Evolutionary conservation across 2,888 invertebrate genomes (phyloP).

Genomic region (Terebella lapidaria): DNA sequence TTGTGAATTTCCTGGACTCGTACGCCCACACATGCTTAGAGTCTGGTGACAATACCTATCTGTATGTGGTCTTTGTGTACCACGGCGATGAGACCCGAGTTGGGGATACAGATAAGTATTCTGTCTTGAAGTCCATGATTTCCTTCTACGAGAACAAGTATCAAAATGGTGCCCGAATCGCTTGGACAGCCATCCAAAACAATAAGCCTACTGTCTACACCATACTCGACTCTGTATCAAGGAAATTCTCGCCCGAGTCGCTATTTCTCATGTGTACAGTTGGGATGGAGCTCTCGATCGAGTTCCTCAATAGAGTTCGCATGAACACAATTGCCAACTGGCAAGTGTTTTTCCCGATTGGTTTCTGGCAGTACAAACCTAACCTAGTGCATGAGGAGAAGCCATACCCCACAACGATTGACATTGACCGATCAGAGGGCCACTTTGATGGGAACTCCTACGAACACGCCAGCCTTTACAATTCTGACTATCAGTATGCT

Average conservation of each 20-base stretch:
- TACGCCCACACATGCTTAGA: slow-evolving; percentile 71
- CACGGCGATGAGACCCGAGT: slow-evolving; percentile 18
- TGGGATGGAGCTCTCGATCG: slow-evolving; percentile 41
- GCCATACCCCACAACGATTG: slow-evolving; percentile 41
- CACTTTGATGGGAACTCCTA: slow-evolving; percentile 73
- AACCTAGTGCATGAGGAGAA: slow-evolving; percentile 49
- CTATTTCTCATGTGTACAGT: slow-evolving; percentile 38
- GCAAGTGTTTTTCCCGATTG: slow-evolving; percentile 88
- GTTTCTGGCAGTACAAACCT: slow-evolving; percentile 83
- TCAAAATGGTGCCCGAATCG: slow-evolving; percentile 63
- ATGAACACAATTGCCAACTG: slow-evolving; percentile 88
- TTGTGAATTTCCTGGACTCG: slow-evolving; percentile 66
- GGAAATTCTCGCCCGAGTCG: slow-evolving; percentile 66
- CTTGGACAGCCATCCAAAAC: slow-evolving; percentile 53
- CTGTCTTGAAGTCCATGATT: slow-evolving; percentile 63
- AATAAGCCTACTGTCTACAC: slow-evolving; percentile 56
- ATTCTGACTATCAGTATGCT: slow-evolving; percentile 67
- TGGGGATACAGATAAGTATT: slow-evolving; percentile 54
- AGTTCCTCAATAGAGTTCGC: slow-evolving; percentile 82
- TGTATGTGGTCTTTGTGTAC: slow-evolving; percentile 67
- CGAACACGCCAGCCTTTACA: slow-evolving; percentile 75
- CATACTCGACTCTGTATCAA: slow-evolving; percentile 65
- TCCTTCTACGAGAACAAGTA: slow-evolving; percentile 63
- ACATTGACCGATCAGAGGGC: slow-evolving; percentile 58
- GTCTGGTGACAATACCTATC: slow-evolving; percentile 72